Evolutionary conservation across 2,888 invertebrate genomes (phyloP).

Genomic region (Crocallis elinguaria): DNA sequence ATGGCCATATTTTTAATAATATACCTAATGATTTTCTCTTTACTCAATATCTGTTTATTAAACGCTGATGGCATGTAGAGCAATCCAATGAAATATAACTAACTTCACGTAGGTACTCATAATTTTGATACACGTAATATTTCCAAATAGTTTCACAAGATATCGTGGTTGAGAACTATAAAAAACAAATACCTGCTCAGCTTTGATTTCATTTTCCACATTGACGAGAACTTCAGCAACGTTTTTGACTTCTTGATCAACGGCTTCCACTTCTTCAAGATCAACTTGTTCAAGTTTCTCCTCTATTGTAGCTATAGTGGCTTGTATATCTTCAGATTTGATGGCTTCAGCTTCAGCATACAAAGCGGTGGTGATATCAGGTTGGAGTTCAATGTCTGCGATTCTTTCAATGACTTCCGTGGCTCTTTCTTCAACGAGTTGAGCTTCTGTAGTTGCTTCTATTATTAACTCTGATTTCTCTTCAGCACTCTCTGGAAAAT

Average conservation of each 20-base stretch:
- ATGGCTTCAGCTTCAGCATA: too few relatives aligned
- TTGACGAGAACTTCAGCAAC: constrained; percentile 62
- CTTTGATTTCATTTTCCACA: constrained; percentile 62
- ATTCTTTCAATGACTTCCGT: constrained; percentile 24
- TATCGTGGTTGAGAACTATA: too few relatives aligned
- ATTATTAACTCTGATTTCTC: constrained; percentile 22
- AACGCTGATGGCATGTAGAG: too few relatives aligned
- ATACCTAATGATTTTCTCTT: too few relatives aligned
- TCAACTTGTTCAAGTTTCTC: constrained; percentile 31
- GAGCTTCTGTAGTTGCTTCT: constrained; percentile 37
- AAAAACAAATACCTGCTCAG: constrained; percentile 59
- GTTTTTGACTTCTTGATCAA: constrained; percentile 52
- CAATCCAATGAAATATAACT: too few relatives aligned
- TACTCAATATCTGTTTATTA: too few relatives aligned
- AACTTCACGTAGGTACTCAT: too few relatives aligned
- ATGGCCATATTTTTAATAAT: too few relatives aligned
- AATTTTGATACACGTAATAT: too few relatives aligned
- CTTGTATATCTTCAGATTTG: constrained; percentile 14
- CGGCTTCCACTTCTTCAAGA: constrained; percentile 33
- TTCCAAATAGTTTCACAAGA: too few relatives aligned
- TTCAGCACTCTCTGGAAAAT: constrained; percentile 41
- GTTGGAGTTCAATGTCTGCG: constrained; percentile 18
- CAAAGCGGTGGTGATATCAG: constrained; percentile 23
- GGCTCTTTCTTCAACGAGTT: constrained; percentile 22
- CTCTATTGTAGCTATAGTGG: constrained; percentile 33